Evolutionary conservation across 2,888 invertebrate species (phyloP).

Genomic region (Malthinus seriepunctatus): DNA sequence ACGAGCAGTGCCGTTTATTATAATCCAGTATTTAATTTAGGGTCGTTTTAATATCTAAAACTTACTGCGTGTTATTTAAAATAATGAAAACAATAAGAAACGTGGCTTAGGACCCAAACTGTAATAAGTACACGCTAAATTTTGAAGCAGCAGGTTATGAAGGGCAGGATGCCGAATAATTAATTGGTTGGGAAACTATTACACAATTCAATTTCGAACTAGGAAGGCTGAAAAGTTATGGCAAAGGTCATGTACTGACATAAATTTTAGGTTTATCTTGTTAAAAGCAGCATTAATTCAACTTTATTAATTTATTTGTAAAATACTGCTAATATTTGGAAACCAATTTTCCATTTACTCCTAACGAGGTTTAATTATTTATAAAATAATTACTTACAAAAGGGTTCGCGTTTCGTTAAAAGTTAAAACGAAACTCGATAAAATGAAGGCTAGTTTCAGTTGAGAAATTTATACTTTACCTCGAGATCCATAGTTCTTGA

Average conservation of each 20-base stretch:
- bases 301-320: slow-evolving; percentile 6
- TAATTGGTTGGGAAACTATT: slow-evolving; percentile 19
- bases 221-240: slow-evolving; percentile 3
- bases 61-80: no score
- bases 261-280: slow-evolving; percentile 39
- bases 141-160: slow-evolving; percentile 18
- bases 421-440: no score
- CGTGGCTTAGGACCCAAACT: not conserved
- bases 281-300: slow-evolving; percentile 5
- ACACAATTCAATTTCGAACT: slow-evolving; percentile 24
- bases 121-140: slow-evolving; percentile 15
- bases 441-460: not conserved
- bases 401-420: not conserved
- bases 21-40: no score
- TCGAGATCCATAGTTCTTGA: slow-evolving; percentile 75
- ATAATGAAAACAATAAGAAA: no score
- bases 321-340: not conserved
- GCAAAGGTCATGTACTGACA: slow-evolving; percentile 18
- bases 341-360: not conserved
- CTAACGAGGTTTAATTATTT: not conserved
- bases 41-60: no score
- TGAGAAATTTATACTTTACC: slow-evolving; percentile 56
- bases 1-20: no score
- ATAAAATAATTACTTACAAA: not conserved
- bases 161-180: slow-evolving; percentile 17